Conservation (phyloP, 2,797 vertebrate genomes). For the Acanthis flammea region DNA sequence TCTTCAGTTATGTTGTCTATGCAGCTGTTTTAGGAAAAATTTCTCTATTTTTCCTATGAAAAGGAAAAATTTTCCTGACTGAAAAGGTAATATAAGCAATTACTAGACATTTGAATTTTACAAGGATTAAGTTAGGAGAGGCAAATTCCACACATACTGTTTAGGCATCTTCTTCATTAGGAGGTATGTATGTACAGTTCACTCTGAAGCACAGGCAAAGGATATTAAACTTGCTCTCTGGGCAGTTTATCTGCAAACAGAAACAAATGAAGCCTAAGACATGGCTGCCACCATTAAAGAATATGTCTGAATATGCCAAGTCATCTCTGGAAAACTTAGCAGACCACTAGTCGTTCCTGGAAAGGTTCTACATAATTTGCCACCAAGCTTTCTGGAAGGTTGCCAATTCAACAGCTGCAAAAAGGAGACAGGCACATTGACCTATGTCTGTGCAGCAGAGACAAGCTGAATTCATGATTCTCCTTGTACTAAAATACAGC, state of each 20-base stretch:
- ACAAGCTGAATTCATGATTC: background rate
- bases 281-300: background rate
- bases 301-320: background rate
- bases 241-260: background rate
- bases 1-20: background rate
- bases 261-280: conserved; percentile 4
- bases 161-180: conserved; percentile 3
- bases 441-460: background rate
- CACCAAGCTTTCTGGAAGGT: background rate
- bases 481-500: background rate
- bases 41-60: background rate
- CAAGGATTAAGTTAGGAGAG: background rate
- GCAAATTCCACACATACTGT: background rate
- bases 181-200: background rate
- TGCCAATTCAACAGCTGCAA: background rate
- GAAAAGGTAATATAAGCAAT: background rate
- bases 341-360: background rate
- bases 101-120: background rate
- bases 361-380: background rate
- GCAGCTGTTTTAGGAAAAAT: background rate
- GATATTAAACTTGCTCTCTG: background rate
- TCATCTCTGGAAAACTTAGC: background rate
- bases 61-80: background rate
- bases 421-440: background rate
- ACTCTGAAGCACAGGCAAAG: background rate